Evolutionary conservation across 2,113 vertebrate species (phyloP), one percentile per base, ranked within the genome.

Genomic region (Psilopsiagon aymara): DNA sequence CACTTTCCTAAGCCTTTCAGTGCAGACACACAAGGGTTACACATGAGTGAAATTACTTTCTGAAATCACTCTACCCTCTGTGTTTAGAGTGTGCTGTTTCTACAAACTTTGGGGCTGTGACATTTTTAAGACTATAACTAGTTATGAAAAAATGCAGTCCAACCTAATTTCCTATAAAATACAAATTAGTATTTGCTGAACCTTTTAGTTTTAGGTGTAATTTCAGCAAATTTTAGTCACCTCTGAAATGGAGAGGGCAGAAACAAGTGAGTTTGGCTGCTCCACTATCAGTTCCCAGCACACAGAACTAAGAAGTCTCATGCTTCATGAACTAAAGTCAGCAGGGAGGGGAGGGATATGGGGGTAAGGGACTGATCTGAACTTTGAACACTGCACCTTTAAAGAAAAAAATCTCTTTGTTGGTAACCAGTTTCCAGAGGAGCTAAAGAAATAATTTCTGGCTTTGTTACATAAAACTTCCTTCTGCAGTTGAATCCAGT

Each of bases 141-240:
- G 71, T 57, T 82, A 69, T 3, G 46, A 70, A 88, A 85, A 93
- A 64, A 74, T 83, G 53, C 64, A 82, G 68, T 68, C 37, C 51
- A 43, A 46, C n/a, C 31, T 83, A 51, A 82, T 85, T 88, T 90
- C 46, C 52, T 74, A 8, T 60, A 71, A 90, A 93, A 71, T 52
- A 59, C 44, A 93, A 88, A 95, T 90, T 59, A 83, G 55, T 90
- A 92, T 93, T 93, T 86, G 82, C 80, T 86, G 73, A 92, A 89
- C 51, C 51, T 95, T 94, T 90, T 57, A 16, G 1, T 60, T 96
- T 77, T 74, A 92, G 31, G 27, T 91, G 88, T 82, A 77, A 69
- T 90, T 92, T 75, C 83, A 84, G 68, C 69, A 88, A 83, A 88
- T 81, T 67, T 73, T 78, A 88, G 60, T 60, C 82, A 68, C 57